Evolutionary conservation across 2,113 vertebrate genomes (phyloP), one percentile per base, ranked within the genome.

Genomic region (Bubalus kerabau): DNA sequence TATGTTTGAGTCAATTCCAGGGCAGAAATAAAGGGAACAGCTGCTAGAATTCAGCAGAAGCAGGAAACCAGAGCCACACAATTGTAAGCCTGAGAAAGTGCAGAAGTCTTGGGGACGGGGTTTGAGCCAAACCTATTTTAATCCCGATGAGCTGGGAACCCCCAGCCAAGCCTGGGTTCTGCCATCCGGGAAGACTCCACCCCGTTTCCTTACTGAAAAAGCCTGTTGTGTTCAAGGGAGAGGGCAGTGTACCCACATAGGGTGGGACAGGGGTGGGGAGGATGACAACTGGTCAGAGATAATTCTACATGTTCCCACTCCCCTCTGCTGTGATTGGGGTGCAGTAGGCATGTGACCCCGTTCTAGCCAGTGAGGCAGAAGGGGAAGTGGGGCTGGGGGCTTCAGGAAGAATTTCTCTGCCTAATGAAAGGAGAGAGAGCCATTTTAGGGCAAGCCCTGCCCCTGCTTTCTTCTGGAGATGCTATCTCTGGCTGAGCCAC

Each of bases 1-100:
- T 91, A 28, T 8, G 7, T 67, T 76, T 84, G 93, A 94, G 67
- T 96, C 93, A 32, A 62, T 95, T 96, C 92, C 94, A 87, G 94
- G 96, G 52, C 87, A 81, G 84, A 92, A 97, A 90, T 71, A 93
- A 97, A 97, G 94, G 64, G 64, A 96, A 94, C 94, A 91, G 97
- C 87, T 85, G 97, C 82, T 81, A 50, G 84, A 92, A 97, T 74
- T 89, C 94, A 82, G 74, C 87, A 84, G 94, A 90, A 94, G 81
- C 84, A 89, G 92, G 94, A 97, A 96, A 59, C 17, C 74, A 60
- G 80, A 95, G 96, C 62, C 76, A 21, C 46, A 26, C n/a, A 67
- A 57, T 14, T 32, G 23, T 10, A 43, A 96, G 90, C 80, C 57
- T 87, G 90, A 92, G 90, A 83, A 84, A 94, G 11, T 56, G 52